Percentiles rank a stretch among this genome's conserved stretches.
phyloP scores from a whole-genome alignment of 1,140 invertebrate genomes.

The Drosophila ogumai region DNA sequence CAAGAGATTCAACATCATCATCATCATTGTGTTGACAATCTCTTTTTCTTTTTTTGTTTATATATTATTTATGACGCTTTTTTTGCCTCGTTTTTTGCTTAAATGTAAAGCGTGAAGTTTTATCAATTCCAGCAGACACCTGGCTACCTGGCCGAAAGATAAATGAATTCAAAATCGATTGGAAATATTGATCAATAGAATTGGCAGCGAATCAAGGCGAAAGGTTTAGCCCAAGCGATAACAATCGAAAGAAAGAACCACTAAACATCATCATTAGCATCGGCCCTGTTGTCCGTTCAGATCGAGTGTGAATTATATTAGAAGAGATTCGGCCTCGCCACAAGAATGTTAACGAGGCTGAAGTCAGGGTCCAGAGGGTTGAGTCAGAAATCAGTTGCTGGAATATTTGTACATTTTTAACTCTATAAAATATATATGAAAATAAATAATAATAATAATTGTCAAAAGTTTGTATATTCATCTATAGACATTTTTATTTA shows the following conservation, averaged over 20 bases:
- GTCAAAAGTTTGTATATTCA: too few species aligned
- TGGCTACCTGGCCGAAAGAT: slow-evolving; percentile 35
- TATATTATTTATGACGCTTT: slow-evolving; percentile 10
- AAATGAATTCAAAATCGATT: slow-evolving; percentile 49
- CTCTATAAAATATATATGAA: neutral
- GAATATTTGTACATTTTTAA: neutral
- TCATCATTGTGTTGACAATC: slow-evolving; percentile 49
- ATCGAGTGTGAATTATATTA: slow-evolving; percentile 55
- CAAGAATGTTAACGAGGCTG: slow-evolving; percentile 53
- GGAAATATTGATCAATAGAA: slow-evolving; percentile 66
- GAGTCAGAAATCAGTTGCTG: neutral
- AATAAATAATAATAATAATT: too few species aligned
- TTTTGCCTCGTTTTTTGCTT: neutral
- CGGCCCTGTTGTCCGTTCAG: slow-evolving; percentile 2
- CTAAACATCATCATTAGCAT: slow-evolving; percentile 50
- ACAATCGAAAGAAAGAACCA: slow-evolving; percentile 27
- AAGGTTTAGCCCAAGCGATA: slow-evolving; percentile 12
- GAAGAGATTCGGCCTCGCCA: slow-evolving; percentile 11
- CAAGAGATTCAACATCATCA: slow-evolving; percentile 26
- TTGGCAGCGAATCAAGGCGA: slow-evolving; percentile 24
- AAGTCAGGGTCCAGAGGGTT: neutral
- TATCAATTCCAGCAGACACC: slow-evolving; percentile 47
- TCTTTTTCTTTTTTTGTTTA: slow-evolving; percentile 45
- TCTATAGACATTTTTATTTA: too few species aligned
- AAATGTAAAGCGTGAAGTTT: slow-evolving; percentile 48